A percentile compares a stretch with the other conserved stretches of the same genome.
These are phyloP conservation scores for Turdus rufiventris DNA, from an alignment of 2,113 vertebrate genomes.

Conservation along the genomic window DNA sequence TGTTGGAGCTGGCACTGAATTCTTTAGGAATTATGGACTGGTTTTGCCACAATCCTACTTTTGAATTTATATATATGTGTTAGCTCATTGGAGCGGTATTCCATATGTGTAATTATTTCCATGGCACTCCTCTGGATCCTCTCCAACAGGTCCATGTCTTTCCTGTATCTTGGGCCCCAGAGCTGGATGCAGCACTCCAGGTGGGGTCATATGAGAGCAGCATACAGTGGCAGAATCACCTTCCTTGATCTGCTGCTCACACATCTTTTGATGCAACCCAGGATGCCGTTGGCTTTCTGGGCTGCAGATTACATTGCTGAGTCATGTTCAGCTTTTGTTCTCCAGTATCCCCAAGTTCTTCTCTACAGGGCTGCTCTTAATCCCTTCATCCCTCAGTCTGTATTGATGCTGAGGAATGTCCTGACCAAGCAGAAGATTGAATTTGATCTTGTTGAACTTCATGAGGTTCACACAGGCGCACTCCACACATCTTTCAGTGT, in stretches of 20 bases:
- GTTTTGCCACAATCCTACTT: not conserved
- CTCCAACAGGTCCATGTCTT: not conserved
- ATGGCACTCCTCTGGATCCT: not conserved
- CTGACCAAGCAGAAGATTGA: not conserved
- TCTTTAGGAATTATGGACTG: not conserved
- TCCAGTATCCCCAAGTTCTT: too few species aligned
- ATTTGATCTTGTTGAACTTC: not conserved
- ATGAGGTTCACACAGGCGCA: not conserved
- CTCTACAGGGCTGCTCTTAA: not conserved
- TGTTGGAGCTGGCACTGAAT: not conserved
- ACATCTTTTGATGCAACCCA: not conserved
- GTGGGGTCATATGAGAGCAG: not conserved
- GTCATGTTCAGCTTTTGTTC: not conserved
- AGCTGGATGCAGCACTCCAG: not conserved
- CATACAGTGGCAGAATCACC: not conserved
- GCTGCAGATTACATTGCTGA: not conserved
- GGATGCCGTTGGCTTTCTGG: not conserved
- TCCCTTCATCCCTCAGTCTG: accelerated
- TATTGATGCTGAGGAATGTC: not conserved
- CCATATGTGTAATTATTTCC: not conserved
- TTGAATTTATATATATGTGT: not conserved
- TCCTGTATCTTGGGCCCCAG: not conserved
- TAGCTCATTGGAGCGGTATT: not conserved
- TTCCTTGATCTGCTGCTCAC: accelerated
- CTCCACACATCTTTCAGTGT: not conserved